Evolutionary conservation across 1,140 invertebrate species (phyloP).

Genomic region (Drosophila persimilis): DNA sequence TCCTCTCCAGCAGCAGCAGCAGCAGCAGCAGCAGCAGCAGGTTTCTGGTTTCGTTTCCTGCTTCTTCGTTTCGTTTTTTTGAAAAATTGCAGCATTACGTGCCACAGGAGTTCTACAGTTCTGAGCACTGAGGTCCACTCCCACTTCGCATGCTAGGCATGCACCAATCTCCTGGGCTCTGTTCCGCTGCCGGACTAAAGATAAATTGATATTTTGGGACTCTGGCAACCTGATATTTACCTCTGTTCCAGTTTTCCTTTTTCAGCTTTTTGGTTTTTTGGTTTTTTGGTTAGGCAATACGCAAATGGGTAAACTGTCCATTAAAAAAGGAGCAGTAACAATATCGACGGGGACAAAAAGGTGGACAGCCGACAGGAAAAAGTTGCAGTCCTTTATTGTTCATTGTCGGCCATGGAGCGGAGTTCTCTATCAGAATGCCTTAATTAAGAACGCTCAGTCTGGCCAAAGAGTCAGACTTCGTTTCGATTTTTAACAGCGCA

Average conservation of each 20-base stretch:
- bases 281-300: slow-evolving; percentile 48
- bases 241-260: slow-evolving; percentile 9
- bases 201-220: slow-evolving; percentile 75
- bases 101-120: slow-evolving; percentile 20
- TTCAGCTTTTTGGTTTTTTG: neutral
- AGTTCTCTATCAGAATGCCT: slow-evolving; percentile 71
- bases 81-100: slow-evolving; percentile 75
- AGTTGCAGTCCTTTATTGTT: slow-evolving; percentile 64
- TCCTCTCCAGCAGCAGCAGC: slow-evolving; percentile 22
- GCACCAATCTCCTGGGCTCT: slow-evolving; percentile 50
- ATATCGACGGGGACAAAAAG: slow-evolving; percentile 30
- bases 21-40: slow-evolving; percentile 3
- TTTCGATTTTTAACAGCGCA: slow-evolving; percentile 60
- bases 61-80: slow-evolving; percentile 27
- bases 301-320: slow-evolving; percentile 65
- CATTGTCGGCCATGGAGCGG: slow-evolving; percentile 50
- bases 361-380: slow-evolving; percentile 27
- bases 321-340: slow-evolving; percentile 33
- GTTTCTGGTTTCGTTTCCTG: slow-evolving; percentile 17
- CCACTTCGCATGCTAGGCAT: slow-evolving; percentile 72
- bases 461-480: slow-evolving; percentile 54
- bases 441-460: slow-evolving; percentile 69
- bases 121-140: slow-evolving; percentile 1
- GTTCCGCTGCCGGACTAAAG: slow-evolving; percentile 41
- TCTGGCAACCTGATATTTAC: slow-evolving; percentile 49